phyloP scores from a whole-genome alignment of 2,113 vertebrate species.

The Hippocampus zosterae region DNA sequence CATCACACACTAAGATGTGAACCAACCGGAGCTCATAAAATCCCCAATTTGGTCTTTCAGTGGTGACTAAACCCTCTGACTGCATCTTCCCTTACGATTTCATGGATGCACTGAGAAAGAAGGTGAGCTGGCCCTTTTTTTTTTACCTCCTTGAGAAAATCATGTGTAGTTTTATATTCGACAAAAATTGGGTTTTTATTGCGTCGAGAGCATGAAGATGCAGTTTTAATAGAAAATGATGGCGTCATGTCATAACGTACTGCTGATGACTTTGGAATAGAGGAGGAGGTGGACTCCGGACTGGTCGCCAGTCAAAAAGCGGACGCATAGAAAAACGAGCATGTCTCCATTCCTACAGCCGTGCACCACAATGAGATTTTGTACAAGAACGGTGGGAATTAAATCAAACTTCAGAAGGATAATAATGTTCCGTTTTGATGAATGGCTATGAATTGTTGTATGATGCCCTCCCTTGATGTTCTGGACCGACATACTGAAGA shows the following conservation, averaged over 20 bases:
- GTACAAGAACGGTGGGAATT: not conserved
- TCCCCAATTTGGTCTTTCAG: slow-evolving; percentile 59
- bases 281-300: no score
- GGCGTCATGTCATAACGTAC: no score
- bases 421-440: not conserved
- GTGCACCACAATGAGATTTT: not conserved
- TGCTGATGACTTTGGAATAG: no score
- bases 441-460: not conserved
- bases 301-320: no score
- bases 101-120: slow-evolving; percentile 79
- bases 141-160: not conserved
- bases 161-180: not conserved
- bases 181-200: not conserved
- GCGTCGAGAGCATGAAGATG: not conserved
- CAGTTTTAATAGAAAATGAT: not conserved
- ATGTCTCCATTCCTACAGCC: no score
- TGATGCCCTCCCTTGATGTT: not conserved
- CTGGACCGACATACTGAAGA: not conserved
- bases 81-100: slow-evolving; percentile 95
- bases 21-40: not conserved
- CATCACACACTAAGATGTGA: not conserved
- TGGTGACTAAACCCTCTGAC: slow-evolving; percentile 86
- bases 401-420: not conserved
- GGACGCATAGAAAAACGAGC: no score
- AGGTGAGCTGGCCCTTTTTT: slow-evolving; percentile 71